Conservation (phyloP, 1,140 invertebrate genomes). For the Anthonomus grandis region DNA sequence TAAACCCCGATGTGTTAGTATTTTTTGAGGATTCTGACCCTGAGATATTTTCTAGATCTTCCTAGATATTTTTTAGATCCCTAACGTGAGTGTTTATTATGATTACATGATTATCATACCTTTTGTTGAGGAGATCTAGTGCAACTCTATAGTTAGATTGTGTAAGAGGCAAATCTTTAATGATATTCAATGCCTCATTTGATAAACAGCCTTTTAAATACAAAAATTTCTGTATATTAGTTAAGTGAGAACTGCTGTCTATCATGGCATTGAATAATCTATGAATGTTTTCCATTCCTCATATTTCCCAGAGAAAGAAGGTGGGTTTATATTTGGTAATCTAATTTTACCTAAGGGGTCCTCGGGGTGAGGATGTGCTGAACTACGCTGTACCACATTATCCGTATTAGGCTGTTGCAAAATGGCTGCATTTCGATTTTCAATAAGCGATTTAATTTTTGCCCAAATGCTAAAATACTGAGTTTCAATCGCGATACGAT, state of each 20-base stretch:
- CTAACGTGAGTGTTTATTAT: not conserved
- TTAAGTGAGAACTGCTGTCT: not conserved
- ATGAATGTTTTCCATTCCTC: slow-evolving; percentile 5
- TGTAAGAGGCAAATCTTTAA: slow-evolving; percentile 4
- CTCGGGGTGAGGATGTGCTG: not conserved
- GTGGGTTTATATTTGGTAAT: slow-evolving; percentile 1
- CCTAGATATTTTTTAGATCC: no score
- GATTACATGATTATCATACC: not conserved
- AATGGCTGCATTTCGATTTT: no score
- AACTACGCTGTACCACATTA: not conserved
- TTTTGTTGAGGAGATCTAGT: slow-evolving; percentile 2
- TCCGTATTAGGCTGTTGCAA: no score
- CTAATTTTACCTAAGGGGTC: not conserved
- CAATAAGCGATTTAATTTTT: no score
- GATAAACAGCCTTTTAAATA: slow-evolving; percentile 1
- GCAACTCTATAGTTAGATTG: not conserved
- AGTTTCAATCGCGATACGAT: no score
- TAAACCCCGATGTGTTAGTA: not conserved
- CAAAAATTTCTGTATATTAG: slow-evolving; percentile 8
- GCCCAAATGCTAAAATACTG: no score
- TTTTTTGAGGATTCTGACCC: not conserved
- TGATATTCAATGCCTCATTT: slow-evolving; percentile 3
- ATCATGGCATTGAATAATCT: slow-evolving; percentile 7
- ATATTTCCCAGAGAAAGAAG: slow-evolving; percentile 6
- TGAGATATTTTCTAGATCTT: not conserved